Evolutionary conservation across 2,797 vertebrate genomes (phyloP), one percentile per base, ranked within the genome.

Genomic region (Allobates femoralis): DNA sequence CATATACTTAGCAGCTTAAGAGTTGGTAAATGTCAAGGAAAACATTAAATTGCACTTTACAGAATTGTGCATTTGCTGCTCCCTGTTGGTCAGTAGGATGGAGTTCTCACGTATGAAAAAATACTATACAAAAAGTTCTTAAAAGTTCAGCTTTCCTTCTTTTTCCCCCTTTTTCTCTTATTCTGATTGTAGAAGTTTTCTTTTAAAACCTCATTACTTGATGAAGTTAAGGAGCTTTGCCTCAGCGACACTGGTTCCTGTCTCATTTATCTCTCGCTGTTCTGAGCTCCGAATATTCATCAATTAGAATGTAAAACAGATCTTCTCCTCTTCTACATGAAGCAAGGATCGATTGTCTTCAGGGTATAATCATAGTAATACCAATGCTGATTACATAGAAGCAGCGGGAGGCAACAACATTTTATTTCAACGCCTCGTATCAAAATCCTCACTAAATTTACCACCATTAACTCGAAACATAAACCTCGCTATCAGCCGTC

Each of bases 381-480:
- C 14, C 58, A 30, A 30, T 51, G 83, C 58, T 64, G 83, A 84
- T 77, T 84, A 77, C 83, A 77, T 26, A 12, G 58, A 30, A 50
- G 41, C 73, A 46, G 73, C 58, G 6, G 83, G 58, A 18, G 71
- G 56, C 51, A 28, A 3, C 6, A 41, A 26, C 1, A 66, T 84
- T n/a, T 62, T 84, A 76, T 84, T 77, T 53, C 58, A 75, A 34
- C 66, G n/a, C 30, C 50, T 66, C 32, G 58, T 34, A 64, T 77
- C 69, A 62, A 84, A 83, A 74, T 75, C 71, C 41, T 15, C 60
- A 53, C 73, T 78, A 85, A 66, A 66, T 67, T 53, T 53, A 85
- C 67, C 74, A 53, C 67, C 51, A 69, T 67, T 79, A 58, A 56
- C 5, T 60, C 62, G 19, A 23, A 37, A 60, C 50, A 21, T 15